Evolutionary conservation across 1,140 invertebrate genomes (phyloP), one percentile per base, ranked within the genome.

Genomic region (Chionoecetes opilio): DNA sequence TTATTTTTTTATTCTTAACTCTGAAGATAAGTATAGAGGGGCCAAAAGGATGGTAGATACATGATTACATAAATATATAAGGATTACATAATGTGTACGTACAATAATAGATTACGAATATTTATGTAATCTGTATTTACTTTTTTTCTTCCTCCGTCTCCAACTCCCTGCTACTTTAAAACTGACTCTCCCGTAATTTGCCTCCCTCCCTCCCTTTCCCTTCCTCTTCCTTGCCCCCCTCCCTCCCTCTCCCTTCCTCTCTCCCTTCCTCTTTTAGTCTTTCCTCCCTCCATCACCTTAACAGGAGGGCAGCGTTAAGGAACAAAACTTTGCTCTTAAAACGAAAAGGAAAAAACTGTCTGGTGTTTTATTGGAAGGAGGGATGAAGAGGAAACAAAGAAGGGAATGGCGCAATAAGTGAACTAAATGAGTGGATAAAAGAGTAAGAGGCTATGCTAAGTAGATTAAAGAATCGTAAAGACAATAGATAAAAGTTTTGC

Each of bases 261-360:
- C 63, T 21, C 63, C n/a, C 11, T 11, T 26, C 63, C n/a, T 21
- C 63, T 14, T 14, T 14, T 46, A 5, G 5, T 46, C 41, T 46
- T n/a, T 46, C 14, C 41, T 1, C 63, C 6, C 63, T 75, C 63
- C 21, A 75, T 11, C 63, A n/a, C 21, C 63, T 14, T 46, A 14
- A 46, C 11, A 75, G 63, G 63, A 75, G 6, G 63, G 21, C 63
- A 75, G 63, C n/a, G 21, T 75, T 26, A 21, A 75, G 26, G 63
- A 75, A 75, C 9, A 17, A 75, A 75, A 75, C 63, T 75, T 75
- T 75, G 63, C 63, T n/a, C 63, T 75, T 75, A 75, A 75, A n/a
- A 75, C 21, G 63, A 21, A 75, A 8, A 75, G n/a, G 21, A 17
- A 1, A n/a, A 75, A 21, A 21, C 63, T n/a, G 63, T 75, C 11